phyloP scores from a whole-genome alignment of 1,140 invertebrate species.

The Eueides isabella region DNA sequence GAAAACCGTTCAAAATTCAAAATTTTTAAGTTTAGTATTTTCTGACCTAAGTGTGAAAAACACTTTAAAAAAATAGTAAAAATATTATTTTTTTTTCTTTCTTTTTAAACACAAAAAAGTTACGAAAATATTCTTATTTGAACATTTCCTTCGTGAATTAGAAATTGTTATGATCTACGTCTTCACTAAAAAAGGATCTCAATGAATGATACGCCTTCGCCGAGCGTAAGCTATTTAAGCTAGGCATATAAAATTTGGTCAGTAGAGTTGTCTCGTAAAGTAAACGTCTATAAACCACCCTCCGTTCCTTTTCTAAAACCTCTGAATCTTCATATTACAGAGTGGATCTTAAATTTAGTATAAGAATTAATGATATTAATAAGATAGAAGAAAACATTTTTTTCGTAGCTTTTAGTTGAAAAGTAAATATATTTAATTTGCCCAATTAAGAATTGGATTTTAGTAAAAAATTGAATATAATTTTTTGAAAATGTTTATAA shows the following conservation, averaged over 20 bases:
- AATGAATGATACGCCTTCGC: background rate
- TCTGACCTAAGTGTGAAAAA: too few species aligned
- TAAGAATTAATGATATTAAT: background rate
- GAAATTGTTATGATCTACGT: background rate
- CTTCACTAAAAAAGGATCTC: background rate
- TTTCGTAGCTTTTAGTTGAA: too few species aligned
- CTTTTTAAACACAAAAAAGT: too few species aligned
- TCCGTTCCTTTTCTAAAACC: background rate
- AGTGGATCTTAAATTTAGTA: background rate
- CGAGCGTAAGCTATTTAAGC: background rate
- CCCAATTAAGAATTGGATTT: too few species aligned
- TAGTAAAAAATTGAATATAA: too few species aligned
- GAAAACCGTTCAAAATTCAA: too few species aligned
- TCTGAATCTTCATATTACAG: background rate
- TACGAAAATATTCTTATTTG: too few species aligned
- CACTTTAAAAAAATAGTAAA: too few species aligned
- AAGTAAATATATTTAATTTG: too few species aligned
- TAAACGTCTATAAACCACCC: background rate
- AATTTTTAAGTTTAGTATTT: too few species aligned
- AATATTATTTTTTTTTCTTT: too few species aligned
- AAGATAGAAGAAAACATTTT: background rate
- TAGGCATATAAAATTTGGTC: background rate
- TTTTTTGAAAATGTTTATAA: too few species aligned
- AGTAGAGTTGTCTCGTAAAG: background rate
- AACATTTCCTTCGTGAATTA: background rate